phyloP scores from a whole-genome alignment of 2,888 invertebrate species.

The Colostygia pectinataria region DNA sequence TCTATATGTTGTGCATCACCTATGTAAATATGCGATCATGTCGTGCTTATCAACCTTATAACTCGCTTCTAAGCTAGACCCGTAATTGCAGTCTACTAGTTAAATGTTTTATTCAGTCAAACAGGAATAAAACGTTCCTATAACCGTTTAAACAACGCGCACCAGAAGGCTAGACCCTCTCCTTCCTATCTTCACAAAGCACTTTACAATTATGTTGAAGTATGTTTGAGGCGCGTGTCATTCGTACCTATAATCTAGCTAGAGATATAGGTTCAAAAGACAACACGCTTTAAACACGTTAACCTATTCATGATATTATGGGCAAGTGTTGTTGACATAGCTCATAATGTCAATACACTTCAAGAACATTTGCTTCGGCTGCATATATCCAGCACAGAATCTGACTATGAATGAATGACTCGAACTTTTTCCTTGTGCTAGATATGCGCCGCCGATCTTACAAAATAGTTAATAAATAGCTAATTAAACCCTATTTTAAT shows the following conservation, averaged over 20 bases:
- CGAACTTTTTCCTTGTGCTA: slow-evolving; percentile 37
- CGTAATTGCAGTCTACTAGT: slow-evolving; percentile 48
- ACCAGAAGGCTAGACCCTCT: slow-evolving; percentile 17
- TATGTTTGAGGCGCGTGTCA: slow-evolving; percentile 35
- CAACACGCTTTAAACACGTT: slow-evolving; percentile 36
- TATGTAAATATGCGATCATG: slow-evolving; percentile 20
- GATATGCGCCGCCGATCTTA: slow-evolving; percentile 46
- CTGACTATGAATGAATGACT: slow-evolving; percentile 27
- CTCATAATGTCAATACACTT: slow-evolving; percentile 43
- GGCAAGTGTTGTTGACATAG: slow-evolving; percentile 42
- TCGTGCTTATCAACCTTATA: slow-evolving; percentile 34
- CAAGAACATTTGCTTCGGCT: slow-evolving; percentile 23
- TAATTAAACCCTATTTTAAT: slow-evolving; percentile 71
- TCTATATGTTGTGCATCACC: slow-evolving; percentile 22
- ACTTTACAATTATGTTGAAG: slow-evolving; percentile 29
- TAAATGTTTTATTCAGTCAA: slow-evolving; percentile 32
- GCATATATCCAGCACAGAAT: slow-evolving; percentile 32
- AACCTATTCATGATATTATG: slow-evolving; percentile 36
- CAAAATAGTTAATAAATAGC: slow-evolving; percentile 69
- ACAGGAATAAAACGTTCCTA: slow-evolving; percentile 31
- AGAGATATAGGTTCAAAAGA: slow-evolving; percentile 33
- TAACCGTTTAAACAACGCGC: slow-evolving; percentile 26
- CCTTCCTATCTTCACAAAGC: slow-evolving; percentile 24
- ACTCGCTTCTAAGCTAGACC: slow-evolving; percentile 47
- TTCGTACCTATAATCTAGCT: slow-evolving; percentile 16